Evolutionary conservation across 2,797 vertebrate genomes (phyloP), one percentile per base, ranked within the genome.

Genomic region (Coregonus ussuriensis): DNA sequence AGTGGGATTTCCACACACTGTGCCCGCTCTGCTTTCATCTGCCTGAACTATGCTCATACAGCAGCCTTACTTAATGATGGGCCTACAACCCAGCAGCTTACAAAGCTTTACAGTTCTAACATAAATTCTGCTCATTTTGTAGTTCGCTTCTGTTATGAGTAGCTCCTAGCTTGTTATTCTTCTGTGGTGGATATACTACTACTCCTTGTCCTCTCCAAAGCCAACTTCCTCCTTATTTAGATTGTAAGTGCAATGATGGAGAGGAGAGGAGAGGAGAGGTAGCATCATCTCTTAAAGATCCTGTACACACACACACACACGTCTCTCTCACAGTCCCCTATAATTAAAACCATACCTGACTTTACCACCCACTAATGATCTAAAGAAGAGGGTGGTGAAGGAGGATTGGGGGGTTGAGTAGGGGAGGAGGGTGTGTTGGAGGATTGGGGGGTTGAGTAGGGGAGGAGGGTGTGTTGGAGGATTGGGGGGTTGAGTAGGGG

Each of bases 341-440:
- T 92, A 92, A 94, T 94, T 93, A 91, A 86, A 91, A 87, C 85
- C 88, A 88, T 90, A 90, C 89, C 86, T 91, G 82, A 79, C 92
- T 91, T 84, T 81, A 88, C 89, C 88, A 85, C 91, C 91, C 89
- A 89, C 91, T 89, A 87, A 88, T 87, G 85, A 88, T 88, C 83
- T 79, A 35, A 83, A 80, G 86, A 85, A 79, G 84, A 83, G 69
- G 85, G 85, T 76, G 82, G 80, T 6, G 79, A 79, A 76, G 79
- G 86, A 83, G 81, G 86, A 85, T 76, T 74, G 80, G 65, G 85
- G 87, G 83, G 25, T 25, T 25, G 25, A 25, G 25, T 25, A 25
- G 25, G 25, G 25, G 25, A 25, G 25, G 25, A 25, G 25, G 25
- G 25, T 25, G 25, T 25, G 25, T 25, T 25, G 25, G 25, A 25